Conservation (phyloP, 2,113 vertebrate genomes). For the Anseranas semipalmata region DNA sequence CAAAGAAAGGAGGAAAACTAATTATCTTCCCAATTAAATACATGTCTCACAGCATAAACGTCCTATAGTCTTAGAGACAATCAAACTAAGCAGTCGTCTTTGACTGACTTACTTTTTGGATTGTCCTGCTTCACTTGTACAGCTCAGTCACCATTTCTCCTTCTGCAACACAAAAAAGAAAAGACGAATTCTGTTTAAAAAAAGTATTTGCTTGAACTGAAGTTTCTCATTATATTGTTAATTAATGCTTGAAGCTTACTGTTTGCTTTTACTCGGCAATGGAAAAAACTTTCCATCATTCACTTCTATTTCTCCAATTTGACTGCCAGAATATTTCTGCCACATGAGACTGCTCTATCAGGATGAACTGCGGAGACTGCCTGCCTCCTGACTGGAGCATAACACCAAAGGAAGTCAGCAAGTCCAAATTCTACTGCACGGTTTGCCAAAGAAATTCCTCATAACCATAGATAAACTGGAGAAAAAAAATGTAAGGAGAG, state of each 20-base stretch:
- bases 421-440: neutral
- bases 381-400: neutral
- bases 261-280: neutral
- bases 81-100: neutral
- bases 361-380: neutral
- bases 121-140: neutral
- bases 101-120: constrained; percentile 33
- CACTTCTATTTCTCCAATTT: neutral
- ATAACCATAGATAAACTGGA: neutral
- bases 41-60: rapidly evolving
- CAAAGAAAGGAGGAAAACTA: neutral
- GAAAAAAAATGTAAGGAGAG: neutral
- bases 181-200: neutral
- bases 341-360: neutral
- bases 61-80: rapidly evolving
- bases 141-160: neutral
- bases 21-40: neutral
- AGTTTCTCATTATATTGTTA: neutral
- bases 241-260: neutral
- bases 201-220: neutral
- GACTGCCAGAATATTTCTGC: neutral
- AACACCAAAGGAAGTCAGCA: neutral
- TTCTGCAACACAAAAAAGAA: constrained; percentile 53
- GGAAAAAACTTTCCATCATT: neutral
- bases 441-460: neutral